A percentile compares a stretch with the other conserved stretches of the same genome.
These are phyloP conservation scores for Brienomyrus longianalis DNA, from an alignment of 2,113 vertebrate species.

Conservation along the genomic window DNA sequence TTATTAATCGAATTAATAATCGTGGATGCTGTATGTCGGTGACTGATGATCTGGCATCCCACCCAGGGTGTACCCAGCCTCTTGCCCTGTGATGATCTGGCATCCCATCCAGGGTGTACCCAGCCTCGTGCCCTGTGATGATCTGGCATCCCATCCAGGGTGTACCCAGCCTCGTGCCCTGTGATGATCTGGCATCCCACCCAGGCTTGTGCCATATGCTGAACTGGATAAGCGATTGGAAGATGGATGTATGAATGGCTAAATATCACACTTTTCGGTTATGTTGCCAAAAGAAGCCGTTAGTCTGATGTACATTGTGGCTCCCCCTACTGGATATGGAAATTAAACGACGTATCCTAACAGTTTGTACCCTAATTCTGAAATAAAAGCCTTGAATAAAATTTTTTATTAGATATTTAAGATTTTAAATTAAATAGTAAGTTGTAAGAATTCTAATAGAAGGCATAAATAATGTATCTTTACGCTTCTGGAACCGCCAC, in stretches of 20 bases:
- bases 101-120: no score
- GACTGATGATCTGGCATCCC: no score
- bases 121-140: no score
- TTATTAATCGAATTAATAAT: neutral
- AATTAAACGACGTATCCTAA: neutral
- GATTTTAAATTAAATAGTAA: neutral
- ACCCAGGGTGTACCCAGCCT: no score
- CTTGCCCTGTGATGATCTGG: no score
- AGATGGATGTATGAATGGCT: neutral
- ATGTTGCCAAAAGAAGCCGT: neutral
- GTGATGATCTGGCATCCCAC: neutral
- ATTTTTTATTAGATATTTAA: neutral
- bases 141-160: no score
- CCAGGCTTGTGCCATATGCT: neutral
- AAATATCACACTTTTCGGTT: neutral
- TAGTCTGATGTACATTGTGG: neutral
- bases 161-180: no score
- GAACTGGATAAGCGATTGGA: neutral
- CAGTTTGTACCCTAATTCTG: neutral
- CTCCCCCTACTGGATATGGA: slow-evolving; percentile 28
- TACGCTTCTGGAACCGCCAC: neutral
- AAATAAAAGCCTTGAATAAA: neutral
- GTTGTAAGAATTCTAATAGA: neutral
- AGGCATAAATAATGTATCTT: neutral
- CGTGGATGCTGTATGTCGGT: neutral